Evolutionary conservation across 2,888 invertebrate species (phyloP).

Genomic region (Acanthoscelides obtectus): DNA sequence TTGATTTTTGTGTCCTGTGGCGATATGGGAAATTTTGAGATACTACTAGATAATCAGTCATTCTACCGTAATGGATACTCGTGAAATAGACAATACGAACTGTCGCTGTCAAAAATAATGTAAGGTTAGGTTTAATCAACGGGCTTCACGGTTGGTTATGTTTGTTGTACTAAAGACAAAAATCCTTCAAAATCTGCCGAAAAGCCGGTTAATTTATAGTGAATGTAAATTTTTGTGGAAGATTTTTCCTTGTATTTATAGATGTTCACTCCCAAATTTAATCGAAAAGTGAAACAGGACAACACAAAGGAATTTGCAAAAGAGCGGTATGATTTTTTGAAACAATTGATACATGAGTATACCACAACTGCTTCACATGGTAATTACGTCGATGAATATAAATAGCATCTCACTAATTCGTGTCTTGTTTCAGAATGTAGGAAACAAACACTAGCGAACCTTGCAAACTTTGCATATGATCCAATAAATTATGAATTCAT

Average conservation of each 20-base stretch:
- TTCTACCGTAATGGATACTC: too few species aligned
- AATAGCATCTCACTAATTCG: background rate
- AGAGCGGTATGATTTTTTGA: conserved; percentile 72
- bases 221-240: too few species aligned
- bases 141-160: too few species aligned
- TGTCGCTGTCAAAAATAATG: too few species aligned
- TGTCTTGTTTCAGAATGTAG: conserved; percentile 62
- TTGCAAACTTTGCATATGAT: conserved; percentile 93
- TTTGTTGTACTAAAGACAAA: too few species aligned
- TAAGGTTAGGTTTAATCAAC: too few species aligned
- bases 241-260: background rate
- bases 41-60: too few species aligned
- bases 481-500: conserved; percentile 84
- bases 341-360: conserved; percentile 78
- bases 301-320: conserved; percentile 71
- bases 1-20: too few species aligned
- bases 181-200: too few species aligned
- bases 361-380: conserved; percentile 64
- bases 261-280: background rate
- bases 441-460: conserved; percentile 84
- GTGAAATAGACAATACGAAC: too few species aligned
- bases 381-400: conserved; percentile 39
- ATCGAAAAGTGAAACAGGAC: conserved; percentile 33
- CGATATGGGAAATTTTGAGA: too few species aligned
- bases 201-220: too few species aligned